phyloP scores from a whole-genome alignment of 2,888 invertebrate genomes.

The Hemistola chrysoprasaria region DNA sequence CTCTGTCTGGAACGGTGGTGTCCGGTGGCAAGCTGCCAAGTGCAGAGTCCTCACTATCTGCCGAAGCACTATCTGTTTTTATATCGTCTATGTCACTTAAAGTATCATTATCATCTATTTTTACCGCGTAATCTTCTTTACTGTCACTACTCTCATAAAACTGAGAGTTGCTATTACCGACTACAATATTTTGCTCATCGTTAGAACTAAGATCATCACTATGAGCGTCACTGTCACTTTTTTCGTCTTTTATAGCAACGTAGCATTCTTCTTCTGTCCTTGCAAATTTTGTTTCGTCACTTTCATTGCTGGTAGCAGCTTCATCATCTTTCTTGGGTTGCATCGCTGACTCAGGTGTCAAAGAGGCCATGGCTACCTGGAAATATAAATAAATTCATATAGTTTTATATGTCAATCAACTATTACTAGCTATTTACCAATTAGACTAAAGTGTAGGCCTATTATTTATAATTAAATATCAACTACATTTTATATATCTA shows the following conservation, averaged over 20 bases:
- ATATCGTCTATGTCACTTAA: slow-evolving; percentile 78
- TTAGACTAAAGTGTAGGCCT: too few species aligned
- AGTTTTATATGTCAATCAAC: too few species aligned
- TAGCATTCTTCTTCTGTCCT: slow-evolving; percentile 42
- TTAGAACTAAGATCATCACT: slow-evolving; percentile 69
- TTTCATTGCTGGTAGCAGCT: slow-evolving; percentile 28
- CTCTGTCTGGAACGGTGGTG: slow-evolving; percentile 64
- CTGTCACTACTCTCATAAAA: slow-evolving; percentile 79
- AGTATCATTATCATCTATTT: slow-evolving; percentile 77
- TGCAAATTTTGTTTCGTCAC: slow-evolving; percentile 33
- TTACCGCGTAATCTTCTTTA: slow-evolving; percentile 74
- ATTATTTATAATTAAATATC: too few species aligned
- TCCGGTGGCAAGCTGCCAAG: slow-evolving; percentile 83
- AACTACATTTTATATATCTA: too few species aligned
- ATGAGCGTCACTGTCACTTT: slow-evolving; percentile 69
- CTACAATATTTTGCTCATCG: slow-evolving; percentile 67
- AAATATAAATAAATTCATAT: slow-evolving; percentile 29
- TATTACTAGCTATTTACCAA: too few species aligned
- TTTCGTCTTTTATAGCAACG: slow-evolving; percentile 58
- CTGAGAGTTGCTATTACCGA: slow-evolving; percentile 68
- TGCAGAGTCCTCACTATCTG: slow-evolving; percentile 84
- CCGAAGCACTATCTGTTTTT: slow-evolving; percentile 77
- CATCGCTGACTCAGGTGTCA: slow-evolving; percentile 24
- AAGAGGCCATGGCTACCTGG: slow-evolving; percentile 56
- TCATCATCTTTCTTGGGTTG: slow-evolving; percentile 28